Evolutionary conservation across 2,888 invertebrate species (phyloP).

Genomic region (Platycheirus albimanus): DNA sequence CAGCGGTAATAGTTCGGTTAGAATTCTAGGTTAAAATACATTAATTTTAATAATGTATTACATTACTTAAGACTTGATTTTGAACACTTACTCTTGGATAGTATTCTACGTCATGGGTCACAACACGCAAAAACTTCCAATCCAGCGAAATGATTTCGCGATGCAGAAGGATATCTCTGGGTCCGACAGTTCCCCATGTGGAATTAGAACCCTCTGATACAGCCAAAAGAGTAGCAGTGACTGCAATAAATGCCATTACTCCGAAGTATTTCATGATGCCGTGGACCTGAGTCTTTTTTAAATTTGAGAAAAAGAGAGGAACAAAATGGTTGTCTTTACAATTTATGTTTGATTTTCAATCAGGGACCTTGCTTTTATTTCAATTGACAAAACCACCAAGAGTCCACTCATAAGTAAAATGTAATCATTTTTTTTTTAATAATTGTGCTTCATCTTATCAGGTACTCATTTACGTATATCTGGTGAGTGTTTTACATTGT

Average conservation of each 20-base stretch:
- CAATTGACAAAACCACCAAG: neutral
- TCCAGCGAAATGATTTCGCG: constrained; percentile 54
- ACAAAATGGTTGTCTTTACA: constrained; percentile 1
- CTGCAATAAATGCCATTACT: constrained; percentile 49
- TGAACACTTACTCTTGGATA: constrained; percentile 43
- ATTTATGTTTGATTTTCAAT: neutral
- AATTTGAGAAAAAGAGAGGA: neutral
- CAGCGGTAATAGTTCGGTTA: constrained; percentile 54
- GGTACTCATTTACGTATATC: constrained; percentile 9
- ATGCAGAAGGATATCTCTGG: constrained; percentile 49
- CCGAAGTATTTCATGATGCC: constrained; percentile 55
- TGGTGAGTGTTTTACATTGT: constrained; percentile 6
- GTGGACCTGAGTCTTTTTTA: neutral
- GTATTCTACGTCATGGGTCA: constrained; percentile 56
- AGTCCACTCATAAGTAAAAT: constrained; percentile 4
- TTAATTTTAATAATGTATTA: neutral
- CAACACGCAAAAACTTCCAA: constrained; percentile 64
- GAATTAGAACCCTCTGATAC: constrained; percentile 37
- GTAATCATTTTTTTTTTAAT: neutral
- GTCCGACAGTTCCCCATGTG: constrained; percentile 45
- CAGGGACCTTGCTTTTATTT: constrained; percentile 45
- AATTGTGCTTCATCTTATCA: constrained; percentile 43
- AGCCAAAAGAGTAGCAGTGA: constrained; percentile 46
- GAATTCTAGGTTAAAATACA: constrained; percentile 38
- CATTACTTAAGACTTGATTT: neutral